phyloP scores from a whole-genome alignment of 2,113 vertebrate species.

The Synchiropus splendidus region DNA sequence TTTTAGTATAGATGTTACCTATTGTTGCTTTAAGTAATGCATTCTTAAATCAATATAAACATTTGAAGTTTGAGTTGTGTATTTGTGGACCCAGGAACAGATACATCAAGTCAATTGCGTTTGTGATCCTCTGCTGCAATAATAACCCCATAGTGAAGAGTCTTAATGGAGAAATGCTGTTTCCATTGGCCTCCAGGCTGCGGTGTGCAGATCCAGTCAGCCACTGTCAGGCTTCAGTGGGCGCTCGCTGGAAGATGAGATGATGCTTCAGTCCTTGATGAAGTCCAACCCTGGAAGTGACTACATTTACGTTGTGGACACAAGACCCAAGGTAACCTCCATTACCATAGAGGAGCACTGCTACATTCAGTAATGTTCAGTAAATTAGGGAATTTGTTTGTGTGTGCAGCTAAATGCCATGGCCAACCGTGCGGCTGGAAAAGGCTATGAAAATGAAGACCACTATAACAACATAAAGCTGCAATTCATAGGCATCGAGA shows the following conservation, averaged over 20 bases:
- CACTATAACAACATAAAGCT: constrained; percentile 96
- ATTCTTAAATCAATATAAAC: too few relatives aligned
- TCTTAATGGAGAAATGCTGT: too few relatives aligned
- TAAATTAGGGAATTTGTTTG: constrained; percentile 5
- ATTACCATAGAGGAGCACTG: not conserved
- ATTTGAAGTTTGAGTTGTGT: too few relatives aligned
- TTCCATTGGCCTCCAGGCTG: too few relatives aligned
- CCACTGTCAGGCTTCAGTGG: constrained; percentile 92
- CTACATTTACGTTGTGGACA: constrained; percentile 92
- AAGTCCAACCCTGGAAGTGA: constrained; percentile 90
- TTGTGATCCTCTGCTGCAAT: too few relatives aligned
- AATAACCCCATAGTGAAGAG: too few relatives aligned
- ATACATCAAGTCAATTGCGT: too few relatives aligned
- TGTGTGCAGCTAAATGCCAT: constrained; percentile 84
- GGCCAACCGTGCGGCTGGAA: constrained; percentile 93
- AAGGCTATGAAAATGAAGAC: constrained; percentile 95
- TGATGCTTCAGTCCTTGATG: constrained; percentile 90
- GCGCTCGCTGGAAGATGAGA: constrained; percentile 88
- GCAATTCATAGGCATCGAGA: constrained; percentile 95
- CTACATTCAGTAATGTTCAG: not conserved
- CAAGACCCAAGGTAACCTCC: constrained; percentile 80
- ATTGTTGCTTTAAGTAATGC: too few relatives aligned
- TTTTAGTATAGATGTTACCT: too few relatives aligned
- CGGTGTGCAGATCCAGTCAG: constrained; percentile 93
- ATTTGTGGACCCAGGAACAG: too few relatives aligned